Evolutionary conservation across 2,797 vertebrate species (phyloP).

Genomic region (Crocodylus rhombifer): DNA sequence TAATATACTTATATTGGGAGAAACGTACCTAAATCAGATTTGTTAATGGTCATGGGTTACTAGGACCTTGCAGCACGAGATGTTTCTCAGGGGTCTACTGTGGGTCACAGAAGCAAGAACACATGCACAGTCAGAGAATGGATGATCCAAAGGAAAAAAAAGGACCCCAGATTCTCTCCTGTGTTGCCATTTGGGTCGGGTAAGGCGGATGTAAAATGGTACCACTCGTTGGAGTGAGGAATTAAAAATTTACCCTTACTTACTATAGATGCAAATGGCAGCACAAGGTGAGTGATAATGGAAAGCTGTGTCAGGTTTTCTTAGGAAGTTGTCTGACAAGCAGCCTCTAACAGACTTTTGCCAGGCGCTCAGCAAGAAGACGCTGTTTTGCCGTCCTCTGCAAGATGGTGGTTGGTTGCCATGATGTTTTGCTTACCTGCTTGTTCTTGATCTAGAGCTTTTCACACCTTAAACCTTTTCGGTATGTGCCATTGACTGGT

Average conservation of each 20-base stretch:
- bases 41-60: neutral
- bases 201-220: neutral
- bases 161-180: neutral
- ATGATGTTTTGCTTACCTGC: neutral
- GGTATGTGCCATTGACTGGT: neutral
- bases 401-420: neutral
- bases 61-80: neutral
- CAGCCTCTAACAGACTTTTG: neutral
- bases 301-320: neutral
- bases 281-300: neutral
- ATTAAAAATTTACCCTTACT: neutral
- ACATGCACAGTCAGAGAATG: neutral
- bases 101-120: neutral
- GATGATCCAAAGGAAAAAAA: neutral
- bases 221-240: neutral
- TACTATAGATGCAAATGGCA: neutral
- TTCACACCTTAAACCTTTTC: neutral
- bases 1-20: neutral
- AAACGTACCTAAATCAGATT: neutral
- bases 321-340: neutral
- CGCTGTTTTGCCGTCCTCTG: neutral
- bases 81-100: neutral
- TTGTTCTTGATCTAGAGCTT: neutral
- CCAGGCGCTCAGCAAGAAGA: no score
- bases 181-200: neutral